Evolutionary conservation across 2,888 invertebrate genomes (phyloP).

Genomic region (Heliconius sara): DNA sequence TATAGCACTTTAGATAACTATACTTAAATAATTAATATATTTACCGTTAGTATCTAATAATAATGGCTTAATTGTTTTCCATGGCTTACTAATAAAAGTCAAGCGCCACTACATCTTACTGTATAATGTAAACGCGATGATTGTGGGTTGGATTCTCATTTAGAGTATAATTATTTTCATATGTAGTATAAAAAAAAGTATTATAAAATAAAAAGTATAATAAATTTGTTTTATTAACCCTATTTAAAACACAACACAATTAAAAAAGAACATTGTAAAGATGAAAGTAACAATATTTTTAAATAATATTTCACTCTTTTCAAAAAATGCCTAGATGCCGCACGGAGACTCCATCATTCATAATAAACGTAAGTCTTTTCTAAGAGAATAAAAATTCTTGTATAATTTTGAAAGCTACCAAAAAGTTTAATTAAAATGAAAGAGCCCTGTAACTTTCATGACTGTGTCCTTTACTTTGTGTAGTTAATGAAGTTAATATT

Average conservation of each 20-base stretch:
- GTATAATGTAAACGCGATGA: too few relatives aligned
- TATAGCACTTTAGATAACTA: too few relatives aligned
- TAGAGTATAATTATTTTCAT: too few relatives aligned
- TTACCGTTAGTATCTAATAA: too few relatives aligned
- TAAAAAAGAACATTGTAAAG: not conserved
- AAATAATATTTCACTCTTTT: not conserved
- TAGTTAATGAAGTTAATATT: slow-evolving; percentile 29
- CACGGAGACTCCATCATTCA: not conserved
- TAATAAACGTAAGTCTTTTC: slow-evolving; percentile 2
- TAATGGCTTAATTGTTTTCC: too few relatives aligned
- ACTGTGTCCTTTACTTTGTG: slow-evolving; percentile 39
- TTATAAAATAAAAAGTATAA: too few relatives aligned
- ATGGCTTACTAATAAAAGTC: too few relatives aligned
- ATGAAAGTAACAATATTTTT: not conserved
- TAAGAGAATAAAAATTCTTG: slow-evolving; percentile 35
- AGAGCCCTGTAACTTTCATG: slow-evolving; percentile 40
- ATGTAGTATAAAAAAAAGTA: too few relatives aligned
- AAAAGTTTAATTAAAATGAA: slow-evolving; percentile 45
- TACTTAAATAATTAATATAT: too few relatives aligned
- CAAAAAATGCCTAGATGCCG: not conserved
- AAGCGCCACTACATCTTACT: too few relatives aligned
- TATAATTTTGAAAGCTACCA: slow-evolving; percentile 24
- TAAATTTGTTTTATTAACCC: not conserved
- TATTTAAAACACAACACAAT: not conserved
- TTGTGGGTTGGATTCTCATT: too few relatives aligned